Evolutionary conservation across 2,113 vertebrate genomes (phyloP), one percentile per base, ranked within the genome.

Genomic region (Hippolais icterina): DNA sequence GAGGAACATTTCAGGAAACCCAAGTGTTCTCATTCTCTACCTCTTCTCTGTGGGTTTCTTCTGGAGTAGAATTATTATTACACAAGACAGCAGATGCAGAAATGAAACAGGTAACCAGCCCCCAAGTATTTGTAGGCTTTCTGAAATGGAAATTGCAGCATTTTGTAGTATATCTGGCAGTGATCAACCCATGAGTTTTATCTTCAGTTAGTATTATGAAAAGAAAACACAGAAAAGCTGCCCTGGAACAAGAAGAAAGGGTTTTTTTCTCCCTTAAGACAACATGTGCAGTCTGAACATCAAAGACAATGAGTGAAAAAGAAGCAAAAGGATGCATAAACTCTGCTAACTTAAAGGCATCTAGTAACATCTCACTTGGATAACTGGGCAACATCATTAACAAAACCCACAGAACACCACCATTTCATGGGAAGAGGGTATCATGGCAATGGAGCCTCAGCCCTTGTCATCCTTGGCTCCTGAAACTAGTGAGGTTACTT

Each of bases 221-320:
- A 79, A 79, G 16, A 82, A 89, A 89, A 61, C 53, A 65, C 41
- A 82, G 50, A 91, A 87, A 87, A 79, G 20, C 74, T 93, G 57
- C 33, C 61, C 53, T 93, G 89, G 61, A 92, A 83, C 44, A 79
- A 84, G 72, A 92, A 92, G n/a, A 89, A 93, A 87, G 56, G 29
- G 21, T 44, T 70, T 76, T 31, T 72, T 84, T 75, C 37, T 93
- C 49, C 27, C 53, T 64, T 91, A 53, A 87, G 49, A 68, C 25
- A 78, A 64, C 17, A 41, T 28, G 6, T 79, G 39, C 57, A 69
- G 25, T 33, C 37, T 83, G 37, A 96, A 72, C 61, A 87, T 91
- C 87, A 85, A 96, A 94, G 63, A 35, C 0, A 0, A 53, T 0
- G 7, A 49, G 14, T 23, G 28, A 61, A 91, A 81, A 84, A 64